A percentile compares a stretch with the other conserved stretches of the same genome.
Conservation (phyloP, 1,140 invertebrate genomes). For the Eulimnadia texana region DNA sequence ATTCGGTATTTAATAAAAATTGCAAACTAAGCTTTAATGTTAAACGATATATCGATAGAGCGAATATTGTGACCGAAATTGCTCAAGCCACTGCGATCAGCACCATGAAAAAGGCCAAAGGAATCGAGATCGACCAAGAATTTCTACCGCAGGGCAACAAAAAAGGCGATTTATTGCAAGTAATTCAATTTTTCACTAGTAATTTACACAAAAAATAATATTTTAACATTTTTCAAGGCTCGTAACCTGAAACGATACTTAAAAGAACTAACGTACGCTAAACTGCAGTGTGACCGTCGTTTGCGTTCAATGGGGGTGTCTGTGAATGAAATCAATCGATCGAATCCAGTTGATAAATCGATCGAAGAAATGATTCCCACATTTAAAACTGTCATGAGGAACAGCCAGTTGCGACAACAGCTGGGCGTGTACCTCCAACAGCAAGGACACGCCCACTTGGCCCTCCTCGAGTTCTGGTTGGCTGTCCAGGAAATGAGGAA, state of each 20-base stretch:
- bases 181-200: conserved; percentile 15
- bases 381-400: conserved; percentile 32
- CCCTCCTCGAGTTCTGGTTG: conserved; percentile 66
- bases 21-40: not conserved
- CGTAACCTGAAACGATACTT: conserved; percentile 37
- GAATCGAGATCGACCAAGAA: conserved; percentile 50
- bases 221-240: conserved; percentile 24
- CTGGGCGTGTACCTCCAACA: conserved; percentile 66
- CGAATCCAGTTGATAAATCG: not conserved
- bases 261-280: conserved; percentile 59
- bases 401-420: conserved; percentile 37
- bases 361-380: conserved; percentile 26
- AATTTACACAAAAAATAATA: not conserved
- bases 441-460: conserved; percentile 46
- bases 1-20: conserved; percentile 38
- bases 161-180: conserved; percentile 36
- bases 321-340: conserved; percentile 15
- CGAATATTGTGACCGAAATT: conserved; percentile 76
- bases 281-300: conserved; percentile 63
- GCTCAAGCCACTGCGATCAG: conserved; percentile 85
- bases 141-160: conserved; percentile 27
- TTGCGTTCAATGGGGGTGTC: conserved; percentile 46
- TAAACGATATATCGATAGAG: conserved; percentile 32
- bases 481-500: conserved; percentile 70
- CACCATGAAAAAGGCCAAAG: conserved; percentile 70